Evolutionary conservation across 2,888 invertebrate genomes (phyloP), one percentile per base, ranked within the genome.

Genomic region (Ophion obscuratus): DNA sequence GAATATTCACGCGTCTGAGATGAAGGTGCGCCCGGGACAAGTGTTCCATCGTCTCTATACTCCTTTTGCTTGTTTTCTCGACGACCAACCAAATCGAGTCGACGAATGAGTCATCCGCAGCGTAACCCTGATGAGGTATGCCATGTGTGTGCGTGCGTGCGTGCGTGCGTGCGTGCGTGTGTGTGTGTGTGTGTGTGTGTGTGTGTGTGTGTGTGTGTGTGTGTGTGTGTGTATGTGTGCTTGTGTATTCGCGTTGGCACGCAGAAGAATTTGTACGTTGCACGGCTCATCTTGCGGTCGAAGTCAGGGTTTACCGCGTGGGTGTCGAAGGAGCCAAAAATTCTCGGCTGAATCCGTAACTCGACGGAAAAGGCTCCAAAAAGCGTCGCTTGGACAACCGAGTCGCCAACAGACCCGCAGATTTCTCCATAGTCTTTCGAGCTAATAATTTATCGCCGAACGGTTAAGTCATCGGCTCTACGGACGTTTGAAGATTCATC

Each of bases 11-110:
- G 88, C 70, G 71, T 81, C 40, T 59, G 75, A 87, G 89, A 88
- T 87, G 83, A 88, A 91, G 90, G 90, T 89, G 90, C 85, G 89
- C 87, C 87, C 61, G 36, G n/a, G 59, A 44, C 79, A 66, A 81
- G 71, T 75, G 74, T 79, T 84, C 67, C 80, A 44, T 74, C 68
- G 66, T 75, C 59, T 68, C 53, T 81, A 31, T 57, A 31, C 77
- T 80, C 75, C 40, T 53, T 59, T 67, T 62, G 64, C 61, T 70
- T 64, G 24, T 64, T 81, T 82, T 75, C 64, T 71, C 79, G 71
- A 81, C 67, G 64, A 44, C 67, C 87, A 90, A 88, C 82, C 87
- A 87, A 89, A 89, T 88, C 87, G 79, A 90, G 87, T 86, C 86
- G 81, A 82, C 75, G 87, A 87, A 80, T 83, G 78, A 84, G 81